phyloP scores from a whole-genome alignment of 2,797 vertebrate genomes.

The Heteromormyrus szaboi region DNA sequence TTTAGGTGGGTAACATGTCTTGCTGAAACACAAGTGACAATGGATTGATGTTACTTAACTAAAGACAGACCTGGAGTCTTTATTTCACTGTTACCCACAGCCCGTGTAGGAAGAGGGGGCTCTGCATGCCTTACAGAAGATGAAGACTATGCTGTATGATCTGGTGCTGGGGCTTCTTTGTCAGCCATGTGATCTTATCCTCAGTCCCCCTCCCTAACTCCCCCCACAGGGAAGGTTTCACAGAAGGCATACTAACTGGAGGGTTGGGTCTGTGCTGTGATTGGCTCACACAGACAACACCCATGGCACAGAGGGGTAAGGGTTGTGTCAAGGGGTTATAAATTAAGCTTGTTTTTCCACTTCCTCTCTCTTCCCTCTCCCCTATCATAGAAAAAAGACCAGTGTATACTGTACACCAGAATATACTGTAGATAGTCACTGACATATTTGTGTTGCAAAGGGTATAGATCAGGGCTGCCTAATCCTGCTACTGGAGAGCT shows the following conservation, averaged over 20 bases:
- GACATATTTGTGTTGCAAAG: background rate
- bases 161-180: background rate
- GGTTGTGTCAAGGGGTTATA: slow-evolving; percentile 3
- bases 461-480: background rate
- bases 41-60: background rate
- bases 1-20: background rate
- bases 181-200: background rate
- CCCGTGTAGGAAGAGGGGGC: background rate
- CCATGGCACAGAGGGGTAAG: slow-evolving; percentile 35
- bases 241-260: slow-evolving; percentile 3
- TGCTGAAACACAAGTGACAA: background rate
- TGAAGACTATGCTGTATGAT: background rate
- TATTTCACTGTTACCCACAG: background rate
- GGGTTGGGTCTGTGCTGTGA: slow-evolving; percentile 25
- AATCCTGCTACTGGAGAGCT: no score
- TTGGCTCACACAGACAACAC: slow-evolving; percentile 44
- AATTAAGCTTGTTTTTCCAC: background rate
- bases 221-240: background rate
- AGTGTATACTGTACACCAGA: background rate
- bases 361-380: background rate
- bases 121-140: background rate
- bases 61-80: background rate
- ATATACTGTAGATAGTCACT: background rate
- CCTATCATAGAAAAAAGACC: background rate
- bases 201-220: background rate